Base-by-base conservation (phyloP, 1,140 invertebrate genomes). In the Psilanteris sp. region DNA sequence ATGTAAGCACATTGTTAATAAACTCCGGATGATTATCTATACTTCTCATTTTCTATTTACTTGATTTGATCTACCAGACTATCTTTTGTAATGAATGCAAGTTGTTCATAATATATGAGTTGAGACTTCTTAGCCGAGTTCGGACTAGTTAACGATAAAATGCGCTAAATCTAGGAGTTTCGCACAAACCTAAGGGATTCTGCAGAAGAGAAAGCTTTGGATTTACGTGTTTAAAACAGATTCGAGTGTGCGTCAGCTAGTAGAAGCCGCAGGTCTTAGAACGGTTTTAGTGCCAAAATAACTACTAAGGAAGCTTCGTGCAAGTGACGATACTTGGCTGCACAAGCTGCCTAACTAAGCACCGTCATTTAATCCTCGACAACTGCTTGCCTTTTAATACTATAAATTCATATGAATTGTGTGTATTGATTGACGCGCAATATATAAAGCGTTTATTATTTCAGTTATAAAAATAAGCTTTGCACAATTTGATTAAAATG, bases 311-410 rank as follows among this genome's bases (percentile, higher is more conserved):
- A 11, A 64, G 52, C 43, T 50, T 16, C 36, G 20, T 10, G 15
- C 70, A 39, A 74, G 52, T 61, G 70, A 74, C 70, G 54, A 74
- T 66, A 74, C 59, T 44, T 64, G 43, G 15, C 29, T 52, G 16
- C 43, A 41, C 4, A n/a, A 55, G 48, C 29, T 43, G 39, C 15
- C 31, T 37, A 26, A 41, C 43, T 70, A 50, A 74, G 54, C 61
- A 43, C 9, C 52, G 37, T 54, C 54, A 66, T 61, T 66, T 66
- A 74, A 74, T 74, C 70, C 61, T 61, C 37, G 18, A 50, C 44
- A 74, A 74, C 26, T 67, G 34, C 71, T 74, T 74, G 71, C 67
- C 61, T 59, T 44, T 37, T 59, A 20, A 29, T 36, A 61, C 18
- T 37, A 43, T 24, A 44, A 59, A 54, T 66, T 67, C 29, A 16